Conservation (phyloP, 2,888 invertebrate species). For the Standfussiana lucernea region DNA sequence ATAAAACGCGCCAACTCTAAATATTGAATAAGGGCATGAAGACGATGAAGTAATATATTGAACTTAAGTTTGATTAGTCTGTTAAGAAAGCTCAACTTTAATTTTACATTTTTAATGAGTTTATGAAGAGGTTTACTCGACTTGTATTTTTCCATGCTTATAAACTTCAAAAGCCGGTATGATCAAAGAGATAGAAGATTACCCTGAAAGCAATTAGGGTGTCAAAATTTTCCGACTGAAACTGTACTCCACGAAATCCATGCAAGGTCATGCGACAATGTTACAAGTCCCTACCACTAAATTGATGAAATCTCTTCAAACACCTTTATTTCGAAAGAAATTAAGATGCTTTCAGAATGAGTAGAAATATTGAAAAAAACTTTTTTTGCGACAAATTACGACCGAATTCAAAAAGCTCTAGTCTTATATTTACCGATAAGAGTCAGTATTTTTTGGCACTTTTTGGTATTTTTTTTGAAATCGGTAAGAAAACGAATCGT, state of each 20-base stretch:
- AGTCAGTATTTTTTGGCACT: no score
- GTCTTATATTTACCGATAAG: no score
- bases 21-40: no score
- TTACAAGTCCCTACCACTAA: neutral
- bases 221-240: conserved; percentile 10
- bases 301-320: neutral
- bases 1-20: no score
- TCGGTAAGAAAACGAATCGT: neutral
- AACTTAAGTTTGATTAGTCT: neutral
- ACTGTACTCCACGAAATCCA: neutral
- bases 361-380: neutral
- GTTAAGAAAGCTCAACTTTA: neutral
- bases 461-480: neutral
- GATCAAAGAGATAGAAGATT: conserved; percentile 33
- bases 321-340: neutral
- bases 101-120: neutral
- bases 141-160: neutral
- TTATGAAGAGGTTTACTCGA: neutral
- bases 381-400: no score
- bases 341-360: neutral
- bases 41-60: no score
- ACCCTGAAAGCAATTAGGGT: conserved; percentile 25
- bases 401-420: no score
- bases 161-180: conserved; percentile 20
- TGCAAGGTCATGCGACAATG: neutral